These are phyloP conservation scores for Trochalopteron elliotii DNA, from an alignment of 2,113 vertebrate species.

Conservation along the genomic window DNA sequence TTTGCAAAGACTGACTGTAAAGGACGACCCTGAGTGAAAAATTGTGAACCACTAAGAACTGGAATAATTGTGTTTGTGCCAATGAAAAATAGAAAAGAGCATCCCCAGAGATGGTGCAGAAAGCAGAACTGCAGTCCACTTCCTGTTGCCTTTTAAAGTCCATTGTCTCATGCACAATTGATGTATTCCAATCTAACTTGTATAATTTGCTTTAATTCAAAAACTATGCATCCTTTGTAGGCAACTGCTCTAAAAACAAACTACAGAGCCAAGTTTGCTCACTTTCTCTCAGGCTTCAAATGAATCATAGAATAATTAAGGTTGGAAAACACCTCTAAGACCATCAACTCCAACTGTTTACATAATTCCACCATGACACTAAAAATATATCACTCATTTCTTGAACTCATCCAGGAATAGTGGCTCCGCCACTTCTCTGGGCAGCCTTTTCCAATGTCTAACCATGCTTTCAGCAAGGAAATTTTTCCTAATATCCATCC, in stretches of 20 bases:
- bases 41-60: not conserved
- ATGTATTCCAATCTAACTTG: not conserved
- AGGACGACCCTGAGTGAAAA: not conserved
- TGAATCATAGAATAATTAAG: not conserved
- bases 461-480: not conserved
- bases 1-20: not conserved
- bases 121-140: not conserved
- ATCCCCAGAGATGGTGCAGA: not conserved
- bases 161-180: not conserved
- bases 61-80: not conserved
- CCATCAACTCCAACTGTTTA: not conserved
- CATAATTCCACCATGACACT: not conserved
- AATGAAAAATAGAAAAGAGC: not conserved
- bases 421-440: not conserved
- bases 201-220: not conserved
- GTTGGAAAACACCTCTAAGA: not conserved
- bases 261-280: not conserved
- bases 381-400: not conserved
- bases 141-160: not conserved
- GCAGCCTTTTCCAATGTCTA: not conserved
- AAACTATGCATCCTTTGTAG: not conserved
- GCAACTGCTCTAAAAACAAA: not conserved
- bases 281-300: not conserved
- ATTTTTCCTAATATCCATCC: not conserved
- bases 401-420: not conserved